A percentile compares a stretch with the other conserved stretches of the same genome.
Conservation (phyloP, 2,888 invertebrate species). For the Drosophila affinis region DNA sequence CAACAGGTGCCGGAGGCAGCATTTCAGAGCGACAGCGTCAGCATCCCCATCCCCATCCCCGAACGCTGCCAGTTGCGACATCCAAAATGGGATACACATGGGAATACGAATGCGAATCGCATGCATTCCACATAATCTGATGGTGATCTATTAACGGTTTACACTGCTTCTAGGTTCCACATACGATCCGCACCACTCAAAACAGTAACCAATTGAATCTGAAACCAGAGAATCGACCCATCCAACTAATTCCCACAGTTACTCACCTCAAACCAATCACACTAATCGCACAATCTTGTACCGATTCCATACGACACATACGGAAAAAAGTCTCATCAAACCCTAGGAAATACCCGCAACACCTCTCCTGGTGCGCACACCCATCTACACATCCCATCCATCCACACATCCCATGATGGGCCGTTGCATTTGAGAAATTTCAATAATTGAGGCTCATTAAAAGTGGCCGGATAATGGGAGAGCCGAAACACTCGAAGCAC, state of each 20-base stretch:
- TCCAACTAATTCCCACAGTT: not conserved
- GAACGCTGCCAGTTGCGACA: slow-evolving; percentile 10
- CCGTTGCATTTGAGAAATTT: slow-evolving; percentile 74
- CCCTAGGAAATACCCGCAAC: slow-evolving; percentile 20
- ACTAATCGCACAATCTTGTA: not conserved
- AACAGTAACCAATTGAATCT: not conserved
- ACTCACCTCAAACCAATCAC: not conserved
- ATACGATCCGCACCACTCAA: not conserved
- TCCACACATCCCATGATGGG: slow-evolving; percentile 23
- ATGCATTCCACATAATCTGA: not conserved
- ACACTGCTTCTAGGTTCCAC: not conserved
- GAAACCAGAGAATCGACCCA: not conserved
- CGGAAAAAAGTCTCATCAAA: slow-evolving; percentile 4
- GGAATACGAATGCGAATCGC: not conserved
- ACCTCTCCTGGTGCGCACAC: slow-evolving; percentile 5
- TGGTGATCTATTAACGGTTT: not conserved
- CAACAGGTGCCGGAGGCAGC: slow-evolving; percentile 62
- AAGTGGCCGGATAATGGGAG: slow-evolving; percentile 57
- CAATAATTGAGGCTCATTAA: slow-evolving; percentile 76
- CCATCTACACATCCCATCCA: slow-evolving; percentile 8
- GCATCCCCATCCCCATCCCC: slow-evolving; percentile 33
- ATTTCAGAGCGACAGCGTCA: slow-evolving; percentile 41
- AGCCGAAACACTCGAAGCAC: slow-evolving; percentile 21
- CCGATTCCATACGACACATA: not conserved
- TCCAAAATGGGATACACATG: not conserved